Percentiles rank a stretch among this genome's conserved stretches.
These are phyloP conservation scores for Actenoides lindsayi DNA, from an alignment of 2,113 vertebrate genomes.

Conservation along the genomic window DNA sequence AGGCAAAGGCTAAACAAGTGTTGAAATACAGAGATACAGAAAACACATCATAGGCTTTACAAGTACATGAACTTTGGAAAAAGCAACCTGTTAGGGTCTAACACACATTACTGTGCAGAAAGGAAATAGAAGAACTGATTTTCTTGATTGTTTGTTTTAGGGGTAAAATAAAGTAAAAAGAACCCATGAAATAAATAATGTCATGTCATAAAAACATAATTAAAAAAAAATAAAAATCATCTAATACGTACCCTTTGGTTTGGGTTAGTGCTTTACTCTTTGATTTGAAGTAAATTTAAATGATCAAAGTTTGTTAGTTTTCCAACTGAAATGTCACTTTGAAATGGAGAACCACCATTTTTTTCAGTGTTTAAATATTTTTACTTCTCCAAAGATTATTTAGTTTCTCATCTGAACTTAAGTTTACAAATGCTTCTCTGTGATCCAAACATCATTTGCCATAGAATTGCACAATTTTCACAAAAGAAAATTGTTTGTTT, in stretches of 20 bases:
- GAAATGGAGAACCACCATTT: not conserved
- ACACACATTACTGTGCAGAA: not conserved
- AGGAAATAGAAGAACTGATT: not conserved
- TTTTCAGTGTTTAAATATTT: not conserved
- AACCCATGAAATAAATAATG: not conserved
- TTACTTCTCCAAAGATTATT: not conserved
- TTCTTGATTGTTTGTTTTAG: not conserved
- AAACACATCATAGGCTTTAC: conserved; percentile 8
- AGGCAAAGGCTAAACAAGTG: conserved; percentile 14
- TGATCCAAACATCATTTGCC: not conserved
- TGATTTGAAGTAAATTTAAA: not conserved
- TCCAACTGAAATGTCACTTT: not conserved
- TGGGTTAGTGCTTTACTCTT: not conserved
- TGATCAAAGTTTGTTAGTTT: not conserved
- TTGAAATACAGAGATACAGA: conserved; percentile 5
- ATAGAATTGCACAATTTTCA: not conserved
- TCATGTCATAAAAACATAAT: not conserved
- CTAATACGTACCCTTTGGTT: not conserved
- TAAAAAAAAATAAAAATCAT: not conserved
- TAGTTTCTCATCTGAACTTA: not conserved
- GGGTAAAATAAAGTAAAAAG: not conserved
- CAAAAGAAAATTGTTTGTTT: not conserved
- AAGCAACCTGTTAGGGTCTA: not conserved
- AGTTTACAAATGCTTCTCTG: not conserved
- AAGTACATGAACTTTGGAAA: conserved; percentile 2